Percentiles rank a stretch among this genome's conserved stretches.
Evolutionary conservation across 2,888 invertebrate genomes (phyloP).

Genomic region (Scaptodrosophila latifasciaeformis): DNA sequence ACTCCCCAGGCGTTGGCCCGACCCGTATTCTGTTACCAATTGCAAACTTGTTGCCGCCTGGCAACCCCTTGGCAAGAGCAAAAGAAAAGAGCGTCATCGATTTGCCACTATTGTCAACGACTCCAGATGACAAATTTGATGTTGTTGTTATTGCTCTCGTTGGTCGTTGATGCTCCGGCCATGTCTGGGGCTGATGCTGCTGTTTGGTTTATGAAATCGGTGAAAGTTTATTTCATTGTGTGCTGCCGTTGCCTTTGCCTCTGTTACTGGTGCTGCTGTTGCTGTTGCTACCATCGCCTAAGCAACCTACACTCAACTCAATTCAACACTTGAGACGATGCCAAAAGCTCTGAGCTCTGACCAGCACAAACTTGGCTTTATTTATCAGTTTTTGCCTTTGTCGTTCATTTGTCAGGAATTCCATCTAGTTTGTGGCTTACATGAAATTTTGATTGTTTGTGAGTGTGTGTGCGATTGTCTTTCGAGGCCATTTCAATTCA

Average conservation of each 20-base stretch:
- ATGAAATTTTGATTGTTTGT: too few relatives aligned
- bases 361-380: slow-evolving; percentile 27
- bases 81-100: too few relatives aligned
- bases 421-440: slow-evolving; percentile 24
- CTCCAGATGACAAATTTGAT: too few relatives aligned
- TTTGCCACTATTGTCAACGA: slow-evolving; percentile 2
- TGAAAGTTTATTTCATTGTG: slow-evolving; percentile 66
- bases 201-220: slow-evolving; percentile 58
- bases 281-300: too few relatives aligned
- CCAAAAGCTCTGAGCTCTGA: slow-evolving; percentile 15
- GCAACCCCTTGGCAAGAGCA: background rate
- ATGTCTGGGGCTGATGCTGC: slow-evolving; percentile 23
- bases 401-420: slow-evolving; percentile 50
- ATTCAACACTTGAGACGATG: too few relatives aligned
- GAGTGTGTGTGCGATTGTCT: background rate
- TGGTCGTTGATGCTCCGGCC: slow-evolving; percentile 1
- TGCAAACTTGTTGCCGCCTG: background rate
- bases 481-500: background rate
- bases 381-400: slow-evolving; percentile 21
- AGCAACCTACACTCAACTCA: slow-evolving; percentile 48
- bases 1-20: too few relatives aligned
- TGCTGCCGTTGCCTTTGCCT: too few relatives aligned
- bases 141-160: slow-evolving; percentile 17
- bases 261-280: too few relatives aligned
- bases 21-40: too few relatives aligned